Evolutionary conservation across 2,888 invertebrate genomes (phyloP).

Genomic region (Masnerella sp.): DNA sequence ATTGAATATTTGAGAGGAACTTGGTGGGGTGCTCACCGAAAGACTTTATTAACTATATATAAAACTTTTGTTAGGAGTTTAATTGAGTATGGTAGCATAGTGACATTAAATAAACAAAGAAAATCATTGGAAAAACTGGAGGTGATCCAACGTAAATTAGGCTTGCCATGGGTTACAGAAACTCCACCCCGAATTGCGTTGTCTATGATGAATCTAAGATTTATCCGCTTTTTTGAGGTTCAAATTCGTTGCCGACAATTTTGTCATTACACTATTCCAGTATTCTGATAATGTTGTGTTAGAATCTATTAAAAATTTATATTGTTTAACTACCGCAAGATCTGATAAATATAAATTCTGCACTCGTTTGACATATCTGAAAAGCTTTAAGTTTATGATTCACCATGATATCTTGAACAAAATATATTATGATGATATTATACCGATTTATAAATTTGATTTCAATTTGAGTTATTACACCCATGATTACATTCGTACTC

Average conservation of each 20-base stretch:
- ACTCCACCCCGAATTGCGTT: neutral
- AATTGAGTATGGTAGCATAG: neutral
- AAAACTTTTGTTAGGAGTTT: neutral
- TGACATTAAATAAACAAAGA: neutral
- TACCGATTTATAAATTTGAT: too few relatives aligned
- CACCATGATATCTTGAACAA: too few relatives aligned
- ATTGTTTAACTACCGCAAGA: neutral
- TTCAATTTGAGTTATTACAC: too few relatives aligned
- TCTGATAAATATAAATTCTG: neutral
- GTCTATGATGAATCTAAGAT: conserved; percentile 2
- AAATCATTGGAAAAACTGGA: neutral
- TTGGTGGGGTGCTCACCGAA: conserved; percentile 11
- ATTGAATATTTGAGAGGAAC: neutral
- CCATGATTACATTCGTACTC: too few relatives aligned
- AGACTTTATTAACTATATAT: conserved; percentile 8
- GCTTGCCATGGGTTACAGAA: neutral
- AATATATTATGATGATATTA: too few relatives aligned
- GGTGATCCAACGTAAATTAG: neutral
- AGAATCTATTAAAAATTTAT: neutral
- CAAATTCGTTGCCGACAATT: neutral
- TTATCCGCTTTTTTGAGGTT: neutral
- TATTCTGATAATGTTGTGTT: neutral
- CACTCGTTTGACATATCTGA: too few relatives aligned
- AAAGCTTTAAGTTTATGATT: too few relatives aligned
- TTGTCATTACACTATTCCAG: neutral